phyloP scores from a whole-genome alignment of 2,888 invertebrate genomes.

The Saturnia japonica region DNA sequence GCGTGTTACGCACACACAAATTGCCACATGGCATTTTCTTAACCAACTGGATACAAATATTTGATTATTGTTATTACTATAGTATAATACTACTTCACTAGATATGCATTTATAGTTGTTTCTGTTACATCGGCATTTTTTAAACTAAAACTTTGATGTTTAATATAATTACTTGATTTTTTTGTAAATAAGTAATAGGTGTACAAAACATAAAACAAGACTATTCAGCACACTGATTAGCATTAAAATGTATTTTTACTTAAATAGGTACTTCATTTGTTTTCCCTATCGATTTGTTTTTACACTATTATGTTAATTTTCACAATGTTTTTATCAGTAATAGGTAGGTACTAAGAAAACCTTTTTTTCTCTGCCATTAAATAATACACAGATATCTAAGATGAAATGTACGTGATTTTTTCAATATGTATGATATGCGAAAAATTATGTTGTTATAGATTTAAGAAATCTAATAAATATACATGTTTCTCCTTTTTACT shows the following conservation, averaged over 20 bases:
- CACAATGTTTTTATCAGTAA: neutral
- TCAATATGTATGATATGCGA: neutral
- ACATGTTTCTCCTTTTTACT: no score
- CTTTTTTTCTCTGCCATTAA: neutral
- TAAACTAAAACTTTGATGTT: neutral
- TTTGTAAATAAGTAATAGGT: neutral
- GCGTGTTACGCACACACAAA: constrained; percentile 51
- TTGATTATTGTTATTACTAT: neutral
- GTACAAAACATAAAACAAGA: neutral
- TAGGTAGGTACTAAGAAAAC: neutral
- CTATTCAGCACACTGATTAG: neutral
- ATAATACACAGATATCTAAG: neutral
- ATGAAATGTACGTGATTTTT: neutral
- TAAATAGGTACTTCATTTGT: neutral
- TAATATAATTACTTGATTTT: neutral
- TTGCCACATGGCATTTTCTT: constrained; percentile 36
- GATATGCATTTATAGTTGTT: neutral
- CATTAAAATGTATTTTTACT: neutral
- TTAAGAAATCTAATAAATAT: neutral
- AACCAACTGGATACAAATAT: neutral
- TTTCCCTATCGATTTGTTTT: neutral
- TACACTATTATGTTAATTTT: neutral
- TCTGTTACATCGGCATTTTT: neutral
- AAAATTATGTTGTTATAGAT: neutral
- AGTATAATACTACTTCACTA: neutral